Conservation (phyloP, 1,140 invertebrate genomes). For the Neodiprion virginianus region DNA sequence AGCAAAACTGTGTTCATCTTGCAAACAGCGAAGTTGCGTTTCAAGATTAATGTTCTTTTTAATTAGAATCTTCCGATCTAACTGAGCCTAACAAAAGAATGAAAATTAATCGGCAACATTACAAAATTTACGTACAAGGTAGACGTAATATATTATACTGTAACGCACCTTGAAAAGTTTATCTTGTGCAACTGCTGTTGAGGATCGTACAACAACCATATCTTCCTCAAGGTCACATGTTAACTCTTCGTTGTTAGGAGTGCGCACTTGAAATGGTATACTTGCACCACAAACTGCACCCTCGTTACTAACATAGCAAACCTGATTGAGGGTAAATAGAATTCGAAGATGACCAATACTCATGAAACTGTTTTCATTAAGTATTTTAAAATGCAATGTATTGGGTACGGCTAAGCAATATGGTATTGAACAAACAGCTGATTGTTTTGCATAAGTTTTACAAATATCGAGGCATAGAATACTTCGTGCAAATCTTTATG, state of each 20-base stretch:
- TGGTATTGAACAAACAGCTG: too few species aligned
- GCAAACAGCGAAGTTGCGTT: not conserved
- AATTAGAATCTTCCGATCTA: not conserved
- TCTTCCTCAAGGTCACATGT: not conserved
- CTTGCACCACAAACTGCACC: constrained; percentile 18
- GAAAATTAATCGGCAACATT: not conserved
- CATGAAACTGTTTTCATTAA: too few species aligned
- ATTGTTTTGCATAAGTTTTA: too few species aligned
- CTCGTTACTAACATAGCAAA: constrained; percentile 15
- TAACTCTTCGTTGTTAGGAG: not conserved
- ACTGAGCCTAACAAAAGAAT: not conserved
- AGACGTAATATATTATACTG: not conserved
- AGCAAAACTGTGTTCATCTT: not conserved
- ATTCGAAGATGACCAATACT: not conserved
- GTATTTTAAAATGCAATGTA: too few species aligned
- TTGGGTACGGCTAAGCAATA: too few species aligned
- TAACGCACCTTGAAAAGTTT: not conserved
- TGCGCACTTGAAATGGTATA: constrained; percentile 15
- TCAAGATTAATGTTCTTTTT: constrained; percentile 4
- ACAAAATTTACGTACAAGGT: too few species aligned
- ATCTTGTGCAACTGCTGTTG: constrained; percentile 1
- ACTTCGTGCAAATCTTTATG: too few species aligned
- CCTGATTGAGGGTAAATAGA: not conserved
- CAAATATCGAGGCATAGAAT: too few species aligned
- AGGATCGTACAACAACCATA: not conserved